These are phyloP conservation scores for Holocentrus rufus DNA, from an alignment of 2,797 vertebrate genomes.

Conservation along the genomic window DNA sequence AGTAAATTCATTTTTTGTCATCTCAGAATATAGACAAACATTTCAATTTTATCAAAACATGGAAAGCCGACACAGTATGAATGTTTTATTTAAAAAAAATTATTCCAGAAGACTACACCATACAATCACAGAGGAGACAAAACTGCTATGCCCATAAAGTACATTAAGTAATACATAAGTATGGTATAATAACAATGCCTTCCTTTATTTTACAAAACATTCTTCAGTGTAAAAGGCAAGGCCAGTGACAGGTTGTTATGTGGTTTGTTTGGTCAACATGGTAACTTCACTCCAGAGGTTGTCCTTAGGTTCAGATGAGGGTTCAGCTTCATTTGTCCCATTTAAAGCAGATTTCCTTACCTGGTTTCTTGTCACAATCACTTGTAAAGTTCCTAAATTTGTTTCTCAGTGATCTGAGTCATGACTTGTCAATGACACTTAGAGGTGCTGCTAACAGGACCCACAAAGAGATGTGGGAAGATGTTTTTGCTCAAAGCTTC, in stretches of 20 bases:
- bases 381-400: neutral
- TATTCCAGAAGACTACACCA: slow-evolving; percentile 49
- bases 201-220: slow-evolving; percentile 30
- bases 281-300: slow-evolving; percentile 9
- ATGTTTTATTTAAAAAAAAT: slow-evolving; percentile 74
- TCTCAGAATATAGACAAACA: slow-evolving; percentile 26
- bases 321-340: neutral
- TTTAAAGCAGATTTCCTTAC: neutral
- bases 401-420: no score
- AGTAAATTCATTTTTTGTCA: slow-evolving; percentile 24
- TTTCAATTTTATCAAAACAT: slow-evolving; percentile 32
- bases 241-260: slow-evolving; percentile 29
- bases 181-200: slow-evolving; percentile 37
- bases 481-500: no score
- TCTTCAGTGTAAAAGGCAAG: slow-evolving; percentile 42
- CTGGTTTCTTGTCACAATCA: slow-evolving; percentile 1
- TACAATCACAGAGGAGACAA: slow-evolving; percentile 48
- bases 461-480: neutral
- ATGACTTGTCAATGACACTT: no score
- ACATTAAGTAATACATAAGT: slow-evolving; percentile 17
- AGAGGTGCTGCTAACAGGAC: no score
- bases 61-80: slow-evolving; percentile 22
- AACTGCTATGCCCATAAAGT: slow-evolving; percentile 5
- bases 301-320: neutral
- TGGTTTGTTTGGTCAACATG: slow-evolving; percentile 14